Percentiles rank a stretch among this genome's conserved stretches.
Evolutionary conservation across 2,797 vertebrate species (phyloP).

Genomic region (Tapera naevia): DNA sequence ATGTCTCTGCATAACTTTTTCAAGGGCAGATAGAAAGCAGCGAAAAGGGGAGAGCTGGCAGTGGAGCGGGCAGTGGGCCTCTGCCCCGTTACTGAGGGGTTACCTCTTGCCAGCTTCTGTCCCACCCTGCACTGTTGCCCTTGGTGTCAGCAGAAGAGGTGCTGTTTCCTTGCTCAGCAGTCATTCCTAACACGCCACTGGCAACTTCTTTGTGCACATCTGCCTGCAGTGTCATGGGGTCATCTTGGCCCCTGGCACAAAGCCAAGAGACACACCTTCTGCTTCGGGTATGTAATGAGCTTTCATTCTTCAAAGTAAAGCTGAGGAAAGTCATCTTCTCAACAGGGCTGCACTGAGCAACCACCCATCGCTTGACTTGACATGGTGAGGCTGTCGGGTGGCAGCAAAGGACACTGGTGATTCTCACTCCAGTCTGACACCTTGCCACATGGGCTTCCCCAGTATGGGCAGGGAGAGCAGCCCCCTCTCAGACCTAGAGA

Average conservation of each 20-base stretch:
- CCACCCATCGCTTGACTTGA: neutral
- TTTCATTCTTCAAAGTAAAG: neutral
- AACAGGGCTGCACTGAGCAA: neutral
- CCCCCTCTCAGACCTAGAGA: neutral
- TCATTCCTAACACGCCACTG: neutral
- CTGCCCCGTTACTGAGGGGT: neutral
- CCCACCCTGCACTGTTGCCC: neutral
- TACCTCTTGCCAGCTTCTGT: neutral
- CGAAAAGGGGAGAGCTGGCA: neutral
- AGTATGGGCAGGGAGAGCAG: neutral
- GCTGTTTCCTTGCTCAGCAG: constrained; percentile 43
- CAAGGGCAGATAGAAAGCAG: constrained; percentile 41
- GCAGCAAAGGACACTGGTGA: neutral
- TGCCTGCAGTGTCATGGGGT: constrained; percentile 16
- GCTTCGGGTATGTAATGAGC: neutral
- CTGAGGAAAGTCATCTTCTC: neutral
- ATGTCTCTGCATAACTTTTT: constrained; percentile 14
- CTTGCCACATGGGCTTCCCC: neutral
- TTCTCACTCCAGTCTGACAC: neutral
- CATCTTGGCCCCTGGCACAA: constrained; percentile 23
- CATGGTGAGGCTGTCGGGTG: neutral
- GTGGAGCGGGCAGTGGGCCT: neutral
- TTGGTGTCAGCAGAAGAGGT: constrained; percentile 32
- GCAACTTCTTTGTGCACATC: neutral
- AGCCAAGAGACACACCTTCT: constrained; percentile 17